These are phyloP conservation scores for Heterodera carotae DNA, from an alignment of 1,140 invertebrate species.

Conservation along the genomic window DNA sequence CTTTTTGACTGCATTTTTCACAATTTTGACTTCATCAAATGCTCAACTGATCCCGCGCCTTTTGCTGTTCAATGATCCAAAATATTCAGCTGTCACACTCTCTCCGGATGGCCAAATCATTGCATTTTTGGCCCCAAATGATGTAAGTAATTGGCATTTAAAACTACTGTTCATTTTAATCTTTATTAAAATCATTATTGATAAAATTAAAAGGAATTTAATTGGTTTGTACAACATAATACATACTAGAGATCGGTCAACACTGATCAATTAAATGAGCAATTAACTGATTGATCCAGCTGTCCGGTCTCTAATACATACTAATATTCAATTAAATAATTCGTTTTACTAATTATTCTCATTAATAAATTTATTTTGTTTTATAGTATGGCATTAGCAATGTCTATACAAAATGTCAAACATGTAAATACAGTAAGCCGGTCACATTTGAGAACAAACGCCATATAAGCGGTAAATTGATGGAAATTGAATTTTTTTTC, in stretches of 20 bases:
- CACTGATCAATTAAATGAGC: no score
- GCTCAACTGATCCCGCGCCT: conserved; percentile 41
- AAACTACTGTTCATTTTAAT: neutral
- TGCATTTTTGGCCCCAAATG: conserved; percentile 54
- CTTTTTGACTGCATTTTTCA: neutral
- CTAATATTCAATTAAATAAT: no score
- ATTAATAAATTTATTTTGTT: no score
- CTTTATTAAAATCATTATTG: neutral
- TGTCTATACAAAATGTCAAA: conserved; percentile 49
- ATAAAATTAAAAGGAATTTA: no score
- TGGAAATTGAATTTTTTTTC: neutral
- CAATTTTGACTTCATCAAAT: neutral
- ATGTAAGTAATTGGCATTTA: no score
- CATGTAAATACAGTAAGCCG: conserved; percentile 51
- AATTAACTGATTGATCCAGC: no score
- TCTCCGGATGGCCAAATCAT: conserved; percentile 47
- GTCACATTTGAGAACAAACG: conserved; percentile 53
- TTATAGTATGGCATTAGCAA: conserved; percentile 47
- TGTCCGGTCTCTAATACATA: no score
- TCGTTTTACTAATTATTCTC: no score
- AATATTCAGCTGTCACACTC: conserved; percentile 51
- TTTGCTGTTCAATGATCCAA: conserved; percentile 51
- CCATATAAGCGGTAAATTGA: conserved; percentile 46
- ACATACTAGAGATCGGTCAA: no score
- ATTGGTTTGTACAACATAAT: no score